These are phyloP conservation scores for Paratrypauchen microcephalus DNA, from an alignment of 2,797 vertebrate genomes.

Conservation along the genomic window DNA sequence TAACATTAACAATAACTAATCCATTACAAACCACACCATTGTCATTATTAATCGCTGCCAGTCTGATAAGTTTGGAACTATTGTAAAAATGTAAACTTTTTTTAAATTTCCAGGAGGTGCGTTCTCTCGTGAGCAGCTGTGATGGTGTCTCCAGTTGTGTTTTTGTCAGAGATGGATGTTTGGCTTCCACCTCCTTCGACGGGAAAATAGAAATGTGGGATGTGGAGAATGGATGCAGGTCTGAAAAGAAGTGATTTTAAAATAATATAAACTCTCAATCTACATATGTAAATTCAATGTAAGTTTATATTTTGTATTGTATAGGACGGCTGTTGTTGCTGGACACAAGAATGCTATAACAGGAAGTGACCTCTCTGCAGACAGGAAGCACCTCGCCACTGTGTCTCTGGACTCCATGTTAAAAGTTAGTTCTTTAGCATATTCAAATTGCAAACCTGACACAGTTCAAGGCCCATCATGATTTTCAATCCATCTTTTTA, in stretches of 20 bases:
- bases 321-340: slow-evolving; percentile 74
- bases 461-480: too few relatives aligned
- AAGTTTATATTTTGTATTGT: too few relatives aligned
- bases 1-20: too few relatives aligned
- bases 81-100: not conserved
- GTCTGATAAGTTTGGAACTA: not conserved
- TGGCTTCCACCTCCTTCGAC: slow-evolving; percentile 81
- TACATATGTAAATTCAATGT: not conserved
- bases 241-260: slow-evolving; percentile 16
- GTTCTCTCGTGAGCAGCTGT: slow-evolving; percentile 79
- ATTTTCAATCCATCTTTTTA: too few relatives aligned
- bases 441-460: too few relatives aligned
- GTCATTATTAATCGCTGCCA: too few relatives aligned
- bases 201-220: slow-evolving; percentile 87
- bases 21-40: too few relatives aligned
- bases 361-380: slow-evolving; percentile 77
- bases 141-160: slow-evolving; percentile 83
- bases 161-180: slow-evolving; percentile 72
- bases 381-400: slow-evolving; percentile 79
- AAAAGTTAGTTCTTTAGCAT: slow-evolving; percentile 73
- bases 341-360: slow-evolving; percentile 82
- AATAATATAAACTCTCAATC: not conserved
- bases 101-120: slow-evolving; percentile 79
- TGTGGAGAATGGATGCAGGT: slow-evolving; percentile 81
- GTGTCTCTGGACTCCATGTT: slow-evolving; percentile 83